Percentiles rank a stretch among this genome's conserved stretches.
Conservation (phyloP, 1,140 invertebrate genomes). For the Halyomorpha halys region DNA sequence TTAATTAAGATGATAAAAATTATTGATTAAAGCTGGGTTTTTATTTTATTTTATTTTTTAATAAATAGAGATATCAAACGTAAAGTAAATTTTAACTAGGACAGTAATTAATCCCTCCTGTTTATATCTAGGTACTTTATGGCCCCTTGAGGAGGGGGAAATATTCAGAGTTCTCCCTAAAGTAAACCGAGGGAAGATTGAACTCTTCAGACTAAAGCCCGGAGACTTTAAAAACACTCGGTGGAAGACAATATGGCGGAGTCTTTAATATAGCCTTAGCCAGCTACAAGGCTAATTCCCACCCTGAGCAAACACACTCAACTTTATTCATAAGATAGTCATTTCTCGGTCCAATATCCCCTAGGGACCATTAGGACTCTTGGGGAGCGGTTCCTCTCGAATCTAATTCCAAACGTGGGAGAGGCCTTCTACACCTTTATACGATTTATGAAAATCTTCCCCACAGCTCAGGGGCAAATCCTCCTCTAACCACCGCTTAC, state of each 20-base stretch:
- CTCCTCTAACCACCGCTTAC: constrained; percentile 18
- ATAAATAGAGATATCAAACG: too few relatives aligned
- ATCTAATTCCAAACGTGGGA: constrained; percentile 11
- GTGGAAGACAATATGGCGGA: constrained; percentile 13
- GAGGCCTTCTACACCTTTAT: constrained; percentile 20
- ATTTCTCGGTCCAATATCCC: constrained; percentile 22
- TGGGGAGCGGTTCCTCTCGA: background rate
- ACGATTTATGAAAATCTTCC: constrained; percentile 23
- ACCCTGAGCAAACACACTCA: constrained; percentile 22
- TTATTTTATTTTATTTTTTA: too few relatives aligned
- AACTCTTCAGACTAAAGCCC: constrained; percentile 12
- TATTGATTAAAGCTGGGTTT: too few relatives aligned
- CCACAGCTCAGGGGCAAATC: background rate
- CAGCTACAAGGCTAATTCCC: constrained; percentile 22
- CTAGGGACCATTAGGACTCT: background rate
- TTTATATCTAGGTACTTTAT: too few relatives aligned
- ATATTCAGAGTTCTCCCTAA: background rate
- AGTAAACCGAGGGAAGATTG: constrained; percentile 10
- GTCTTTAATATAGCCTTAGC: constrained; percentile 12
- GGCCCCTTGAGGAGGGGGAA: too few relatives aligned
- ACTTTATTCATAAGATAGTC: constrained; percentile 25
- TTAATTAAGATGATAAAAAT: too few relatives aligned
- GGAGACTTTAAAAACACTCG: constrained; percentile 14
- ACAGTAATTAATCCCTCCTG: too few relatives aligned
- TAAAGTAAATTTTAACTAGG: too few relatives aligned